Base-by-base conservation (phyloP, 2,113 vertebrate species). In the Chloebia gouldiae region DNA sequence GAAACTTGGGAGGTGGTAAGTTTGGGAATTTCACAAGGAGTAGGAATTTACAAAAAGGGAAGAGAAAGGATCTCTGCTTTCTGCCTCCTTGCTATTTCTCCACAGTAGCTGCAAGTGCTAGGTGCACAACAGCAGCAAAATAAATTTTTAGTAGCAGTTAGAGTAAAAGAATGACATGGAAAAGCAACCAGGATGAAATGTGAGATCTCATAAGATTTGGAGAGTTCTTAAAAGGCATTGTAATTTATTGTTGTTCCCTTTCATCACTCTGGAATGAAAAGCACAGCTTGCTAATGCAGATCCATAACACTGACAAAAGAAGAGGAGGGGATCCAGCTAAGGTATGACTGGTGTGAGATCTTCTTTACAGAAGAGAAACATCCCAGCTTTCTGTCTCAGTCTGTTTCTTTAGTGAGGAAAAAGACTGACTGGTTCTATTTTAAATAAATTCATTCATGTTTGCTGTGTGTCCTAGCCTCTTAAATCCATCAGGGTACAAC, bases 271-370 rank as follows among this genome's bases (percentile, higher is more conserved):
- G 2, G 68, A 81, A 83, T 59, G 64, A 86, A 94, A 90, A 92
- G 82, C 77, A 92, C 72, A 56, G 76, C 88, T 88, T 93, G 77
- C 64, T 86, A 40, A 66, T n/a, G 61, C 59, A 86, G 82, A 92
- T 47, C 50, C 33, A 25, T 71, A 84, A 31, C 76, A 28, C 65
- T 45, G 69, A 94, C 60, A 94, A 88, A 93, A 83, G 86, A 49
- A 92, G 60, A 71, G 63, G 35, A 81, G 20, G 23, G 51, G 19
- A 66, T 66, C 19, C 51, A 69, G 57, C 80, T 77, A 54, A 86
- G 82, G 50, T 93, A 80, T 14, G 53, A 73, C 78, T 80, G 31
- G 45, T 25, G 15, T 0, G 0, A 86, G 68, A 51, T 54, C 47
- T 71, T 47, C 40, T 77, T 86, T 54, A 86, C 19, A 28, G 59